Percentiles rank a stretch among this genome's conserved stretches.
phyloP scores from a whole-genome alignment of 30 jellyfish, hydroid and myxozoan species.

The Hydra vulgaris region DNA sequence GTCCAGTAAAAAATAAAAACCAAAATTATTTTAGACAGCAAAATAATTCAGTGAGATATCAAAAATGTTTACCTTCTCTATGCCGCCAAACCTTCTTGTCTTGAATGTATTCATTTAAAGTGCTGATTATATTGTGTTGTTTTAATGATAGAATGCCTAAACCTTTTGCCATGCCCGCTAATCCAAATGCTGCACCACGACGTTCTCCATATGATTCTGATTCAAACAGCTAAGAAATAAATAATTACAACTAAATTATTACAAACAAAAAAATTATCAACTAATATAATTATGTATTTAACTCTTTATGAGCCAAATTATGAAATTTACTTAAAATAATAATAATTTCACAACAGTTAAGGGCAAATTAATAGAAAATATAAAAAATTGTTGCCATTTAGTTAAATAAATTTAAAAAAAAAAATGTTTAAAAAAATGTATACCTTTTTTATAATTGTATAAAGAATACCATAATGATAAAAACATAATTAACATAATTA shows the following conservation, averaged over 20 bases:
- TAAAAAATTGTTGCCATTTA: background rate
- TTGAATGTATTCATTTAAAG: constrained; percentile 72
- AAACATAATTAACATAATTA: background rate
- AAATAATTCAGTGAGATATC: too few species aligned
- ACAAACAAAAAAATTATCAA: background rate
- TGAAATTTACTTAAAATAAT: background rate
- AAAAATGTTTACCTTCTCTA: constrained; percentile 97
- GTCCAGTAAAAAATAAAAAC: too few species aligned
- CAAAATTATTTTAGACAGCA: too few species aligned
- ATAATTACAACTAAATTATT: background rate
- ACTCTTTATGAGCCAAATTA: constrained; percentile 3
- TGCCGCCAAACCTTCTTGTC: constrained; percentile 68
- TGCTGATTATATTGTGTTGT: constrained; percentile 70
- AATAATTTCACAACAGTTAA: background rate
- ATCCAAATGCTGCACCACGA: constrained; percentile 96
- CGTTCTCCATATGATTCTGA: constrained; percentile 97
- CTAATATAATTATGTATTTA: too few species aligned
- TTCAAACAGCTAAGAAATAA: constrained; percentile 50
- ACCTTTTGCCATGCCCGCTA: constrained; percentile 97
- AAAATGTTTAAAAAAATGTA: too few species aligned
- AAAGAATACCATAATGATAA: too few species aligned
- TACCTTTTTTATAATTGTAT: too few species aligned
- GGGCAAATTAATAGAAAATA: background rate
- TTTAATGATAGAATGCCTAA: constrained; percentile 82
- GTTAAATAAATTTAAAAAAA: background rate